These are phyloP conservation scores for Physocephala rufipes DNA, from an alignment of 2,888 invertebrate genomes.

Conservation along the genomic window DNA sequence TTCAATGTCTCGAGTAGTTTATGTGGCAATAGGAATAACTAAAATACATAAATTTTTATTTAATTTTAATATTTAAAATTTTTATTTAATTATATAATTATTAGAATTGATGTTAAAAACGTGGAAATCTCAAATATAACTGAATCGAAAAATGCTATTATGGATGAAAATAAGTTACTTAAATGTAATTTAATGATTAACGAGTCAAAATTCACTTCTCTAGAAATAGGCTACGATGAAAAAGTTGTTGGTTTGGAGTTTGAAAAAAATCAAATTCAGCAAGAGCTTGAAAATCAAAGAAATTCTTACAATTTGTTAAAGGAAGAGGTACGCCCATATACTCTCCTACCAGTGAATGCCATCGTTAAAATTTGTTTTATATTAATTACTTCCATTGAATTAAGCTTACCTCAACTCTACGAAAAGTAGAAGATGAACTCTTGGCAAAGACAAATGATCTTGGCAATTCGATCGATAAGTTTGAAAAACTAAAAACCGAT, in stretches of 20 bases:
- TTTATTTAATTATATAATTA: conserved; percentile 4
- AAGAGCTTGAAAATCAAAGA: conserved; percentile 28
- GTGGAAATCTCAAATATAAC: conserved; percentile 37
- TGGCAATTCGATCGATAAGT: conserved; percentile 4
- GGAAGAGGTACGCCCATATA: conserved; percentile 19
- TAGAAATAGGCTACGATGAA: conserved; percentile 42
- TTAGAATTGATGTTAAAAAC: conserved; percentile 39
- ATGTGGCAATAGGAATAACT: too few relatives aligned
- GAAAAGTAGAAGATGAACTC: conserved; percentile 37
- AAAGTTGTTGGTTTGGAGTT: conserved; percentile 17
- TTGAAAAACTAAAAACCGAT: conserved; percentile 1
- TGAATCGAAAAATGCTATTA: conserved; percentile 18
- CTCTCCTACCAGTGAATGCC: not conserved
- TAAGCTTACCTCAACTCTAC: conserved; percentile 29
- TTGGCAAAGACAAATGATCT: conserved; percentile 39
- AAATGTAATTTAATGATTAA: conserved; percentile 30
- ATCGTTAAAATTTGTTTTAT: not conserved
- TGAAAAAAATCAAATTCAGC: conserved; percentile 33
- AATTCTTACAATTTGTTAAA: conserved; percentile 23
- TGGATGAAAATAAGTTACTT: conserved; percentile 28
- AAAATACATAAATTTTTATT: too few relatives aligned
- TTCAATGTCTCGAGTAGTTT: too few relatives aligned
- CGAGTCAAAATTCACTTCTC: conserved; percentile 39
- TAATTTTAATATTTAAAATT: too few relatives aligned
- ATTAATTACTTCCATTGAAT: not conserved